Percentiles rank a stretch among this genome's conserved stretches.
These are phyloP conservation scores for Ectobius pallidus DNA, from an alignment of 2,888 invertebrate genomes.

Conservation along the genomic window DNA sequence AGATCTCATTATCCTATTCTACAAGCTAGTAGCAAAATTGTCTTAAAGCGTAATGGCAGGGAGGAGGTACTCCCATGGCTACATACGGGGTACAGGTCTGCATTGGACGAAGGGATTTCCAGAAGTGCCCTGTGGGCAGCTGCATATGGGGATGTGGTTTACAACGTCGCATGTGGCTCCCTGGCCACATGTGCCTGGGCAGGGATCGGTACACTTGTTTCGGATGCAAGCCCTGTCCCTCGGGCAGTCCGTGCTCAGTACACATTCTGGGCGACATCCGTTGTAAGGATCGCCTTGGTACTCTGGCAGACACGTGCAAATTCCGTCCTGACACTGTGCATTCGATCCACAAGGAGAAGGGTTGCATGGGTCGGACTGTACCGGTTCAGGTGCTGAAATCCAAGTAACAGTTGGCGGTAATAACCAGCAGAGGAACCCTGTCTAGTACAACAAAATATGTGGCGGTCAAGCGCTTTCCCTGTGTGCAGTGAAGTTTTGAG, in stretches of 20 bases:
- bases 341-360: conserved; percentile 51
- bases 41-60: no score
- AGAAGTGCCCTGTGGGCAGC: conserved; percentile 62
- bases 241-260: conserved; percentile 69
- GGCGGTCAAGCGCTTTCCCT: not conserved
- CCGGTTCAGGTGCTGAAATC: conserved; percentile 30
- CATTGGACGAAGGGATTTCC: conserved; percentile 74
- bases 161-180: conserved; percentile 74
- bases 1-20: not conserved
- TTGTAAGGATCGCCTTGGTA: conserved; percentile 75
- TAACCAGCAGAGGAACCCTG: conserved; percentile 54
- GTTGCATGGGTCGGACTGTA: conserved; percentile 59
- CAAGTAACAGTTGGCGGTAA: conserved; percentile 47
- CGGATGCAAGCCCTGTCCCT: conserved; percentile 68
- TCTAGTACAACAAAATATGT: not conserved
- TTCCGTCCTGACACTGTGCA: conserved; percentile 57
- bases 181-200: conserved; percentile 71
- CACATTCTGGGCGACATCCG: conserved; percentile 74
- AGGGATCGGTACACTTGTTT: conserved; percentile 74
- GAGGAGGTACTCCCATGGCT: no score
- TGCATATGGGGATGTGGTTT: conserved; percentile 74
- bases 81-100: conserved; percentile 53
- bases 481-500: no score
- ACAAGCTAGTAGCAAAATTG: no score
- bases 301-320: conserved; percentile 73